A percentile compares a stretch with the other conserved stretches of the same genome.
These are phyloP conservation scores for Saguinus midas DNA, from an alignment of 2,113 vertebrate species.

Conservation along the genomic window DNA sequence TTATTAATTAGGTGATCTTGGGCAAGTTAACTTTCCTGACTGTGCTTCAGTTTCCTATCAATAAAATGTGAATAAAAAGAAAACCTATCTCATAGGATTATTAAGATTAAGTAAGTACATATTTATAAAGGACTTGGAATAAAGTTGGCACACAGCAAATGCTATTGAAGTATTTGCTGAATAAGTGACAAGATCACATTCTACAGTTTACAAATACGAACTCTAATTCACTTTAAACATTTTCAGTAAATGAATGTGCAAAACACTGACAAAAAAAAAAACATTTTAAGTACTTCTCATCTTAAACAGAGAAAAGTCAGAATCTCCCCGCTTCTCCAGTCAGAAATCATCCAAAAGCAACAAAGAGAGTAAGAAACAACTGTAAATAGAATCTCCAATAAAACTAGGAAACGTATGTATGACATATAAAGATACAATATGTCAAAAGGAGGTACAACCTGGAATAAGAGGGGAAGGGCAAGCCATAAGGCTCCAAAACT, in stretches of 20 bases:
- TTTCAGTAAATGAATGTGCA: conserved; percentile 29
- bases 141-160: conserved; percentile 16
- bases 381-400: not conserved
- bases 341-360: conserved; percentile 44
- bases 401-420: not conserved
- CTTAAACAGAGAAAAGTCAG: not conserved
- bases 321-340: not conserved
- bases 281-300: not conserved
- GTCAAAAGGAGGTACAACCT: not conserved
- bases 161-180: conserved; percentile 46
- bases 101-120: conserved; percentile 24
- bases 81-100: not conserved
- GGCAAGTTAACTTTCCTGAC: conserved; percentile 26
- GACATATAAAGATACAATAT: not conserved
- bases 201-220: conserved; percentile 22
- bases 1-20: not conserved
- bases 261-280: conserved; percentile 36
- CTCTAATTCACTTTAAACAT: conserved; percentile 58
- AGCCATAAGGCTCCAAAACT: not conserved
- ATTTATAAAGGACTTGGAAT: conserved; percentile 42
- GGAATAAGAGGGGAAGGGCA: not conserved
- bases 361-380: not conserved
- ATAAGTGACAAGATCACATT: conserved; percentile 34
- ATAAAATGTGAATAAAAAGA: conserved; percentile 39
- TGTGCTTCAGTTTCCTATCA: conserved; percentile 17